Base-by-base conservation (phyloP, 2,888 invertebrate genomes). In the Gandaritis pyraliata region DNA sequence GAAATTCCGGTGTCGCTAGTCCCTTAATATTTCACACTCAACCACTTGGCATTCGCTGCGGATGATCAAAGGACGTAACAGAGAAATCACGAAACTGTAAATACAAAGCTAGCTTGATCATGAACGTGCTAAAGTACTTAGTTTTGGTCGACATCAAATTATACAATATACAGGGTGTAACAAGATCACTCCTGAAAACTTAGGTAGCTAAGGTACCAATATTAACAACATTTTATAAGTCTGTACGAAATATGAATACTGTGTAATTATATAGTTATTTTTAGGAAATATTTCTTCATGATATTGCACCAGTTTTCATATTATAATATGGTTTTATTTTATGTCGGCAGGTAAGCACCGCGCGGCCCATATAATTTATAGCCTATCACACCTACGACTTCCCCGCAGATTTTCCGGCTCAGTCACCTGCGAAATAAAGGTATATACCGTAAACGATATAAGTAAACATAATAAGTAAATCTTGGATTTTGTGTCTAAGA, bases 321-420 rank as follows among this genome's bases (percentile, higher is more conserved):
- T 36, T 29, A 56, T 13, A 56, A 30, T 50, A 45, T 30, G 11
- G 23, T 15, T 58, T 58, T 49, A 39, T 15, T 58, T 58, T 49
- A 39, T 45, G 38, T 45, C 15, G 10, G 30, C 48, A 51, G 52
- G 56, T 55, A 64, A 50, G 36, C 52, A 51, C 13, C 56, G 47
- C 18, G 52, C 33, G 23, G 36, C 58, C 33, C 41, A 48, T 50
- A 54, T 58, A 66, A 61, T 65, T 57, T 57, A 68, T 60, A 62
- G 52, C 52, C 52, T 15, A 58, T 58, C 43, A 49, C 50, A 64
- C 45, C 54, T 65, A 56, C 41, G 51, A 57, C 61, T 68, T 62
- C 47, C 52, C 62, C 58, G 57, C 63, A 61, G 50, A 68, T 67
- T 63, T 67, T 70, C 65, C 61, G 48, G 70, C 57, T 71, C 63